Percentiles rank a stretch among this genome's conserved stretches.
Evolutionary conservation across 2,888 invertebrate species (phyloP).

Genomic region (Chouioia cunea): DNA sequence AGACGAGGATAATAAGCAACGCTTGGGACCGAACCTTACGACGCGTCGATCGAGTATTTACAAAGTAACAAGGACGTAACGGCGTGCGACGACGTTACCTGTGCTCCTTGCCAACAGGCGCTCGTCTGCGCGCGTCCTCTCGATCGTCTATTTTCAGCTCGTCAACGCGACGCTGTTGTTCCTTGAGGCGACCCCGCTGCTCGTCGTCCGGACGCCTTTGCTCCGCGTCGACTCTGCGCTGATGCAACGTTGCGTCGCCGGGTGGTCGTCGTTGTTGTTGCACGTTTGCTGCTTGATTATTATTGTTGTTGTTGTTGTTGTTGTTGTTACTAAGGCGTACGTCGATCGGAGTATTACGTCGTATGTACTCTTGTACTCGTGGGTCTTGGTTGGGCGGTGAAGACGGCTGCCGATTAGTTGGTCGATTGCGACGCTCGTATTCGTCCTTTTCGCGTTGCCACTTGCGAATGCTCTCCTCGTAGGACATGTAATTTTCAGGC

Average conservation of each 20-base stretch:
- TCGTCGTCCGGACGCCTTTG: slow-evolving; percentile 8
- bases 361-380: too few relatives aligned
- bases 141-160: neutral
- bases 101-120: too few relatives aligned
- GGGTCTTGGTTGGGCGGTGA: too few relatives aligned
- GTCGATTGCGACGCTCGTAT: slow-evolving; percentile 11
- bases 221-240: slow-evolving; percentile 25
- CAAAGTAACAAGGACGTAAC: too few relatives aligned
- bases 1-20: too few relatives aligned
- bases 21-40: too few relatives aligned
- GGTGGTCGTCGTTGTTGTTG: neutral
- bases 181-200: neutral
- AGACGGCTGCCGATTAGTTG: too few relatives aligned
- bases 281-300: neutral
- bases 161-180: neutral
- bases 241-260: neutral
- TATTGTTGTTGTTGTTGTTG: neutral
- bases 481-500: neutral
- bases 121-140: neutral
- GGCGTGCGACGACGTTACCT: neutral
- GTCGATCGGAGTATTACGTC: too few relatives aligned
- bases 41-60: too few relatives aligned
- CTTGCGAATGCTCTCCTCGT: slow-evolving; percentile 28
- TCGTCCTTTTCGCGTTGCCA: slow-evolving; percentile 29
- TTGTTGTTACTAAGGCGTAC: neutral